Conservation (phyloP, 1,140 invertebrate species). For the Acromyrmex echinatior region DNA sequence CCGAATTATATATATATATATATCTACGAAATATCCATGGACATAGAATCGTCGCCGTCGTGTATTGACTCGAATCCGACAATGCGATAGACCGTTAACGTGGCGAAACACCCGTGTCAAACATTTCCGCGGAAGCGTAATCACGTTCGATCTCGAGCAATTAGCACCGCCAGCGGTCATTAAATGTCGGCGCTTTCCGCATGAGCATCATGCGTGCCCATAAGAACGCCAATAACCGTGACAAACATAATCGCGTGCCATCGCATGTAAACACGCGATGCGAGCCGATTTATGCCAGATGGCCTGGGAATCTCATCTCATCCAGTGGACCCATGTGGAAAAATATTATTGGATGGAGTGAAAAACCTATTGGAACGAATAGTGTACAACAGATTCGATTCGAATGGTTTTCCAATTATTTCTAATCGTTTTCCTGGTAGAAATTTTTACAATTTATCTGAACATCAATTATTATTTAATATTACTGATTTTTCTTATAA, state of each 20-base stretch:
- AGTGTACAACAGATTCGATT: no score
- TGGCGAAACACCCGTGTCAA: slow-evolving; percentile 46
- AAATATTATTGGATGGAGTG: no score
- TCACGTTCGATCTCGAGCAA: slow-evolving; percentile 72
- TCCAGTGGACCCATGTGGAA: background rate
- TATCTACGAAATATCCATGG: background rate
- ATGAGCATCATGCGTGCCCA: slow-evolving; percentile 49
- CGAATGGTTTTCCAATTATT: no score
- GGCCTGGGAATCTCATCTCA: background rate
- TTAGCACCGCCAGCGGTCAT: slow-evolving; percentile 70
- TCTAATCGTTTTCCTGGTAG: no score
- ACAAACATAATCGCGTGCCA: slow-evolving; percentile 55
- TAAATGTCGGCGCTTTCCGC: slow-evolving; percentile 62
- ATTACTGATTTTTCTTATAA: no score
- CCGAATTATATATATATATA: background rate
- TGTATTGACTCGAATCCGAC: background rate
- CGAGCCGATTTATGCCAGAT: slow-evolving; percentile 25
- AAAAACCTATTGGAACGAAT: no score
- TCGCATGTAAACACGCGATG: slow-evolving; percentile 38
- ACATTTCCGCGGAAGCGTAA: slow-evolving; percentile 60
- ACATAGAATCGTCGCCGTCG: background rate
- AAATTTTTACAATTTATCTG: no score
- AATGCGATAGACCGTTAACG: slow-evolving; percentile 18
- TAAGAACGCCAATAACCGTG: slow-evolving; percentile 41
- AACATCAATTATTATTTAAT: no score